Conservation (phyloP, 2,888 invertebrate genomes). For the Acleris literana region DNA sequence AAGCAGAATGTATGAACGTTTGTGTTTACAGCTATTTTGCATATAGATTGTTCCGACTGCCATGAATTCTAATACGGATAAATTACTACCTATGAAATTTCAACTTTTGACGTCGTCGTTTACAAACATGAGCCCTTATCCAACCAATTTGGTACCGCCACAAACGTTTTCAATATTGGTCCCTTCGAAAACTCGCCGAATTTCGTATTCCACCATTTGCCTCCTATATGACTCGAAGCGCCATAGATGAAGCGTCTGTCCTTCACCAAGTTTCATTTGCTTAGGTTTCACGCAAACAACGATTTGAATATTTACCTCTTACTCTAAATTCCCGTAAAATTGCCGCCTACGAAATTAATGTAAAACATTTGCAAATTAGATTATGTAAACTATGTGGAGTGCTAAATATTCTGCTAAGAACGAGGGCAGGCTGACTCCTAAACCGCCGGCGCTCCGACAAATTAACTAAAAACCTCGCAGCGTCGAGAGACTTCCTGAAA, state of each 20-base stretch:
- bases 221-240: constrained; percentile 44
- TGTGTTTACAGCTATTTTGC: constrained; percentile 38
- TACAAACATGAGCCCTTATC: constrained; percentile 41
- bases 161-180: constrained; percentile 49
- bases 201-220: constrained; percentile 52
- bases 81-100: constrained; percentile 49
- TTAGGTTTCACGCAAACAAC: constrained; percentile 59
- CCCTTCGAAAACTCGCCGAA: constrained; percentile 46
- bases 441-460: constrained; percentile 25
- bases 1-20: constrained; percentile 35
- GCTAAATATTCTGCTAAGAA: constrained; percentile 48
- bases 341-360: constrained; percentile 59
- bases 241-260: constrained; percentile 44
- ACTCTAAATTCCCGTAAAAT: constrained; percentile 61
- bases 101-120: constrained; percentile 47
- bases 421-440: constrained; percentile 35
- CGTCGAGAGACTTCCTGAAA: constrained; percentile 25
- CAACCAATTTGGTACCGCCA: constrained; percentile 47
- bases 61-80: constrained; percentile 40
- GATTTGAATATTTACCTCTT: constrained; percentile 66
- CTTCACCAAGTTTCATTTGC: constrained; percentile 60
- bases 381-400: constrained; percentile 63
- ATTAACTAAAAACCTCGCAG: constrained; percentile 32
- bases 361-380: constrained; percentile 64
- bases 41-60: constrained; percentile 50